A percentile compares a stretch with the other conserved stretches of the same genome.
Conservation (phyloP, 2,113 vertebrate species). For the Steatornis caripensis region DNA sequence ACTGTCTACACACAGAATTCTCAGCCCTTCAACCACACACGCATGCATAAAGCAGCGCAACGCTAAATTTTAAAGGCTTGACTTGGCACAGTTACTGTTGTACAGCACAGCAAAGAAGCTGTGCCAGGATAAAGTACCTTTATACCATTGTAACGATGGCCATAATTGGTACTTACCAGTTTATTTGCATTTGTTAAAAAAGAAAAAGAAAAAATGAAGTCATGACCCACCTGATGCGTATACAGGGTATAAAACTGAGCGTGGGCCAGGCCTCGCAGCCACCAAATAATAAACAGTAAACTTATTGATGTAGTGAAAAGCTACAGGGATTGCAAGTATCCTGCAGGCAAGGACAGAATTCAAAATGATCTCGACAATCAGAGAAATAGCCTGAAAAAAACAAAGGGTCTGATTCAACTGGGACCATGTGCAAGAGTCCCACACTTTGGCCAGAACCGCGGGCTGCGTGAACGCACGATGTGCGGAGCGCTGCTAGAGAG, state of each 20-base stretch:
- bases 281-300: conserved; percentile 62
- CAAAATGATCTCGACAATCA: conserved; percentile 48
- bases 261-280: not conserved
- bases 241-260: not conserved
- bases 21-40: conserved; percentile 1
- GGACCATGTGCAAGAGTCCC: conserved; percentile 33
- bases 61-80: not conserved
- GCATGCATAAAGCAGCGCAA: conserved; percentile 10
- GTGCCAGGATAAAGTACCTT: not conserved
- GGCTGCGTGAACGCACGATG: not conserved
- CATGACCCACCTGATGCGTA: not conserved
- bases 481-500: not conserved
- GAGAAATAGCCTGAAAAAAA: conserved; percentile 48
- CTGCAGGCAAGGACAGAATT: conserved; percentile 59
- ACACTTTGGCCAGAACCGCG: not conserved
- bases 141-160: not conserved
- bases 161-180: not conserved
- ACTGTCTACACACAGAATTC: conserved; percentile 45
- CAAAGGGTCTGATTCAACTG: conserved; percentile 28
- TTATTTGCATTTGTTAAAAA: not conserved
- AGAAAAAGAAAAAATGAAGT: not conserved
- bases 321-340: conserved; percentile 52
- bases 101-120: conserved; percentile 2
- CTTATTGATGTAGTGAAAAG: conserved; percentile 54
- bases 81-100: not conserved